These are phyloP conservation scores for Ptilorrhoa leucosticta DNA, from an alignment of 2,113 vertebrate species.

Conservation along the genomic window DNA sequence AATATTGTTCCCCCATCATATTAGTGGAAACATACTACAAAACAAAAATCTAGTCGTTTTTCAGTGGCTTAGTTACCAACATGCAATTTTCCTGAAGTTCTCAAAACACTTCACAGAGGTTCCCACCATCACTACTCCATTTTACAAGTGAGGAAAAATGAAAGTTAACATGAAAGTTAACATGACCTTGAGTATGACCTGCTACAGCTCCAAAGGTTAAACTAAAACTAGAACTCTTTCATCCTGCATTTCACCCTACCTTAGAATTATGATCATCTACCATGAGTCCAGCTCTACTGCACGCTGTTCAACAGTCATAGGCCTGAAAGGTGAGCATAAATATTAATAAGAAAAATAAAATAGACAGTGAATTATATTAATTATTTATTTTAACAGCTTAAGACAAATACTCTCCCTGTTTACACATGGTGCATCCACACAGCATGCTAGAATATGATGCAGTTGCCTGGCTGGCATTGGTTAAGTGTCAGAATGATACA, in stretches of 20 bases:
- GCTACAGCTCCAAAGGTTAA: neutral
- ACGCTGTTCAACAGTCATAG: neutral
- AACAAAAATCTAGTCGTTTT: neutral
- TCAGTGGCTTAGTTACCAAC: neutral
- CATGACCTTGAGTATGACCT: neutral
- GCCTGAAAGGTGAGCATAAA: neutral
- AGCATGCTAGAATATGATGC: neutral
- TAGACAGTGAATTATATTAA: neutral
- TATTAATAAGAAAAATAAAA: neutral
- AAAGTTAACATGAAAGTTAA: neutral
- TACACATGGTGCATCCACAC: neutral
- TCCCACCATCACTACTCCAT: neutral
- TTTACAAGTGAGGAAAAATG: neutral
- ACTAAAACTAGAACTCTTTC: neutral
- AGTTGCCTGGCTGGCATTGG: neutral
- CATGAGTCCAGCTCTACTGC: neutral
- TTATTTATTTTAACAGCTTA: neutral
- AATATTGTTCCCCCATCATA: neutral
- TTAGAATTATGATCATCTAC: neutral
- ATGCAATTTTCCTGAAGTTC: neutral
- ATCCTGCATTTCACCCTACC: neutral
- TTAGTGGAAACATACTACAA: neutral
- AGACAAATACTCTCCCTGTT: neutral
- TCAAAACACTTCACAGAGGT: neutral
- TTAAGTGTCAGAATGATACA: neutral